Conservation (phyloP, 1,140 invertebrate species). For the Plutomurus gul region DNA sequence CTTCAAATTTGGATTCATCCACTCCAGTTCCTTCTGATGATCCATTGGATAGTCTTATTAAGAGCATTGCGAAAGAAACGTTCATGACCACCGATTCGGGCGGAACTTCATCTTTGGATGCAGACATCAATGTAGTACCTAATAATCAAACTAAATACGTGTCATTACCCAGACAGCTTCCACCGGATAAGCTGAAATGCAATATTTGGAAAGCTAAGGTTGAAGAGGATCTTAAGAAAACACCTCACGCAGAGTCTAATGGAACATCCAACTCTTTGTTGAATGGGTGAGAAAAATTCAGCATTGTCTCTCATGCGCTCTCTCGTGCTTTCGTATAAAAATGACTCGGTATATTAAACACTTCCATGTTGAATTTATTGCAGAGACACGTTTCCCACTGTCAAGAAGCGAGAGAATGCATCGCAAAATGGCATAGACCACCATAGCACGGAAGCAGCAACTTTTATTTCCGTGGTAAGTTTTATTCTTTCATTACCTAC, state of each 20-base stretch:
- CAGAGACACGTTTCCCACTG: constrained; percentile 50
- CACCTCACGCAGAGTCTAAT: constrained; percentile 55
- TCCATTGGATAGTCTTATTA: constrained; percentile 67
- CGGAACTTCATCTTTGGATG: constrained; percentile 28
- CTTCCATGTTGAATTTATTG: constrained; percentile 40
- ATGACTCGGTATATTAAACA: background rate
- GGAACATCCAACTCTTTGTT: constrained; percentile 46
- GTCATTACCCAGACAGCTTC: constrained; percentile 67
- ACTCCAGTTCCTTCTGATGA: constrained; percentile 58
- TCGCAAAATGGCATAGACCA: constrained; percentile 44
- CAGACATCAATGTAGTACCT: constrained; percentile 56
- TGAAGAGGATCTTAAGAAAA: constrained; percentile 63
- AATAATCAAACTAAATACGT: constrained; percentile 62
- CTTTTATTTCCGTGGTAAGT: constrained; percentile 76
- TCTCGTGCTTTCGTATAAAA: background rate
- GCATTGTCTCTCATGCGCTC: background rate
- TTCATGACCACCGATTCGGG: constrained; percentile 16
- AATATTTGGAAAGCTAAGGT: constrained; percentile 82
- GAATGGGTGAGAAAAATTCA: constrained; percentile 46
- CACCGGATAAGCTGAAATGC: constrained; percentile 87
- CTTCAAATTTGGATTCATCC: constrained; percentile 24
- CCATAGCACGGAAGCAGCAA: constrained; percentile 59
- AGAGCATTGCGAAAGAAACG: constrained; percentile 66
- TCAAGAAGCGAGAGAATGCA: constrained; percentile 52
- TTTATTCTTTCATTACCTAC: constrained; percentile 41